Evolutionary conservation across 1,140 invertebrate genomes (phyloP).

Genomic region (Atopsyche davidsoni): DNA sequence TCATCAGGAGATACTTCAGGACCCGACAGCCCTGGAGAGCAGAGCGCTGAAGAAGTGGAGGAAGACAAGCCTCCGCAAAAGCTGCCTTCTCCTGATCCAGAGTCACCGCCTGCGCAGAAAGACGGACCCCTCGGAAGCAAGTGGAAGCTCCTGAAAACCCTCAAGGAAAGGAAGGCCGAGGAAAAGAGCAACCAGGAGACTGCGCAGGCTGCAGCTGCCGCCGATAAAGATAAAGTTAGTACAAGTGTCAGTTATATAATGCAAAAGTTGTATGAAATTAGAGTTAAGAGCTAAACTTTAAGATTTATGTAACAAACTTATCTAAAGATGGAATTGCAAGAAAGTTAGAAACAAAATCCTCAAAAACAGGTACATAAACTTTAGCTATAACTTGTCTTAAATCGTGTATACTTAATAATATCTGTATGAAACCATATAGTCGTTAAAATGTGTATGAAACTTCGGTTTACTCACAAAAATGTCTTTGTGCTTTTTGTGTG

Average conservation of each 20-base stretch:
- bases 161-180: conserved; percentile 84
- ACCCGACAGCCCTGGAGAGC: conserved; percentile 69
- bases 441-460: too few relatives aligned
- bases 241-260: conserved; percentile 51
- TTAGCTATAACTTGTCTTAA: too few relatives aligned
- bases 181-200: conserved; percentile 62
- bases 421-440: too few relatives aligned
- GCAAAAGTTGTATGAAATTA: conserved; percentile 58
- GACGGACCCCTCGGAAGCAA: conserved; percentile 65
- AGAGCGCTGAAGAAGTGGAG: conserved; percentile 66
- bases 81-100: conserved; percentile 26
- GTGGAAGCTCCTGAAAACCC: conserved; percentile 82
- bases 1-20: conserved; percentile 82
- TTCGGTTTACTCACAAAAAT: too few relatives aligned
- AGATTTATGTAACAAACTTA: too few relatives aligned
- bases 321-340: too few relatives aligned
- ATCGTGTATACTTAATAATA: too few relatives aligned
- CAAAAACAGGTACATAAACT: too few relatives aligned
- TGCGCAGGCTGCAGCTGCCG: conserved; percentile 57
- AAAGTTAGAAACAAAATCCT: too few relatives aligned
- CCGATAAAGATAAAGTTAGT: conserved; percentile 64
- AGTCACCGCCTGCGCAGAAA: conserved; percentile 46
- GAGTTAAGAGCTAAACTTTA: conserved; percentile 56
- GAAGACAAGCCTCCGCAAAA: conserved; percentile 36
- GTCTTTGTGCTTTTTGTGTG: too few relatives aligned